Percentiles rank a stretch among this genome's conserved stretches.
Evolutionary conservation across 1,140 invertebrate genomes (phyloP).

Genomic region (Harlomillsia oculata): DNA sequence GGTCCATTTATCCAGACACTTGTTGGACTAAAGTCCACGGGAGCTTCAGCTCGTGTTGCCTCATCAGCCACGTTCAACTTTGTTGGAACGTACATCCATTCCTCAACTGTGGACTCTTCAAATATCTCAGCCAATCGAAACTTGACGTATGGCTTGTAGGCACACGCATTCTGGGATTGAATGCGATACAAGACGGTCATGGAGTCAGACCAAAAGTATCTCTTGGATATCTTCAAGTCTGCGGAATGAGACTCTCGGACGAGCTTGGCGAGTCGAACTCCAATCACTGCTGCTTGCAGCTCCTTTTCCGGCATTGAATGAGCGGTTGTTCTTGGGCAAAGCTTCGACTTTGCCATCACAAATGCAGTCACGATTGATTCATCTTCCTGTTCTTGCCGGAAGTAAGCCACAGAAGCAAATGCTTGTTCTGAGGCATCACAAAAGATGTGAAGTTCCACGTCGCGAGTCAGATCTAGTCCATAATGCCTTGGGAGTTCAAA

Average conservation of each 20-base stretch:
- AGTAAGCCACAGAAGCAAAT: constrained; percentile 36
- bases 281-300: constrained; percentile 37
- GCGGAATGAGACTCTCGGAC: constrained; percentile 1
- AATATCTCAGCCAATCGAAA: constrained; percentile 25
- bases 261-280: constrained; percentile 13
- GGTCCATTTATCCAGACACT: too few species aligned
- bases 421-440: constrained; percentile 37
- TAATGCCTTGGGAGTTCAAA: constrained; percentile 23
- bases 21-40: too few species aligned
- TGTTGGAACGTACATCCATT: constrained; percentile 27
- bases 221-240: neutral
- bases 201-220: constrained; percentile 23
- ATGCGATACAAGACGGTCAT: constrained; percentile 21
- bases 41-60: neutral
- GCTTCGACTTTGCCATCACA: constrained; percentile 36
- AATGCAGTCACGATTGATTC: constrained; percentile 20
- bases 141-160: constrained; percentile 21
- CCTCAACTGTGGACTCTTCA: constrained; percentile 10
- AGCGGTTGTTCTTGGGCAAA: constrained; percentile 36
- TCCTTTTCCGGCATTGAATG: constrained; percentile 38
- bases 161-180: neutral
- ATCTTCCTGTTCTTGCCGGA: constrained; percentile 18
- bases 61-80: constrained; percentile 26
- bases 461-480: neutral
- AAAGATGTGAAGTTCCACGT: constrained; percentile 35